These are phyloP conservation scores for Melanerpes aurifrons DNA, from an alignment of 2,113 vertebrate genomes.

Conservation along the genomic window DNA sequence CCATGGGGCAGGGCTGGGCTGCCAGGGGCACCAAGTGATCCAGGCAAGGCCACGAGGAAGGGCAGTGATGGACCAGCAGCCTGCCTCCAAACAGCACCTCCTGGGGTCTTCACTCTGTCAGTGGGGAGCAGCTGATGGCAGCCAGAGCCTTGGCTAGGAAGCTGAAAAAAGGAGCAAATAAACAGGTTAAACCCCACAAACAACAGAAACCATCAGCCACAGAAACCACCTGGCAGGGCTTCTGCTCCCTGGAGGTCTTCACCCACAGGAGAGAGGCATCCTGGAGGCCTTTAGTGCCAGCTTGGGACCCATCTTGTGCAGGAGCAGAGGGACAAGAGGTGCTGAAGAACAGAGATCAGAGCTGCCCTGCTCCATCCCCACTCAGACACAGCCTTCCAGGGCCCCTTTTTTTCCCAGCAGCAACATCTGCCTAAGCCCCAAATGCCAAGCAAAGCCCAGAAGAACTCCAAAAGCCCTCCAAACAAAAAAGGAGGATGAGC, in stretches of 20 bases:
- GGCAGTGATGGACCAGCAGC: fast-evolving
- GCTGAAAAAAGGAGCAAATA: not conserved
- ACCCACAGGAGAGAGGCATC: not conserved
- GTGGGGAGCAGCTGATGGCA: not conserved
- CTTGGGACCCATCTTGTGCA: fast-evolving
- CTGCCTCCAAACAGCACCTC: not conserved
- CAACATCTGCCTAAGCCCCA: not conserved
- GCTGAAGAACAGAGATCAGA: not conserved
- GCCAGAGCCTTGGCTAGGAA: not conserved
- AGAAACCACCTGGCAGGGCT: not conserved
- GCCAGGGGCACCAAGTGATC: not conserved
- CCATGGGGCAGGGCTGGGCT: not conserved
- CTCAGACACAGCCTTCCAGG: fast-evolving
- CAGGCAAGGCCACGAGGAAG: not conserved
- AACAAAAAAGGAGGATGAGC: fast-evolving
- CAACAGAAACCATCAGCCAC: not conserved
- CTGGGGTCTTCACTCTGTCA: fast-evolving
- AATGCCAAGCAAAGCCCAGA: fast-evolving
- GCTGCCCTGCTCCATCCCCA: fast-evolving
- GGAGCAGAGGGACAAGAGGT: not conserved
- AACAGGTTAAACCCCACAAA: not conserved
- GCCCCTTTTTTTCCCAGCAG: not conserved
- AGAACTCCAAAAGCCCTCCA: no score
- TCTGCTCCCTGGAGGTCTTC: not conserved
- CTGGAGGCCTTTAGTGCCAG: fast-evolving